Base-by-base conservation (phyloP, 2,113 vertebrate species). In the Ariopsis seemanni region DNA sequence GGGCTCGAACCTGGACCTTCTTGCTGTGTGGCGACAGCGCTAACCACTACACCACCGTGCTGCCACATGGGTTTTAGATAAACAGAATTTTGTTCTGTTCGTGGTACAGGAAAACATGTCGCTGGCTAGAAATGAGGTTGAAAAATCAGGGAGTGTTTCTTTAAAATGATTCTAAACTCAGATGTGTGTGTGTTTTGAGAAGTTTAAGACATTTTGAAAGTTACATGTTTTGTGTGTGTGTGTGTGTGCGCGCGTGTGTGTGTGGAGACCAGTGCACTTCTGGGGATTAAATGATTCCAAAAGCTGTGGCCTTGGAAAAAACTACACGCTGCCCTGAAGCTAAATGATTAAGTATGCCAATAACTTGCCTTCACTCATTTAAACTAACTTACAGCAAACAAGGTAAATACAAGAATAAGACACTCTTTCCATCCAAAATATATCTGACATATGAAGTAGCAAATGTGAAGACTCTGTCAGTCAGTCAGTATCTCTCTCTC, bases 321-420 rank as follows among this genome's bases (percentile, higher is more conserved):
- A 69, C 90, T 89, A 78, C 89, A 93, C 94, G 93, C 92, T 95
- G 92, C 94, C 95, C 94, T 90, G 93, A 86, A 94, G 95, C 95
- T 94, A 95, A 92, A 94, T 93, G 94, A 94, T 94, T 95, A 93
- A 94, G 93, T 94, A 94, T 95, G 93, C 94, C 94, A 95, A 95
- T 94, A 93, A 95, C 91, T 84, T 90, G 88, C 80, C 93, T 92
- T 91, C 22, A 91, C 92, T 94, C 93, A 93, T 95, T 94, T 93
- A 94, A 93, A 93, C 93, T 85, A 92, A 92, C 92, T 92, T 95
- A 93, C 91, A 88, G 67, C 89, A 79, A 88, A 81, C 60, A 89
- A 74, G 81, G 34, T 87, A 78, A 34, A 85, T 50, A 79, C 65
- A 82, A 55, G 65, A 60, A 72, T 52, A 82, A 83, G 78, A 91